Percentiles rank a stretch among this genome's conserved stretches.
These are phyloP conservation scores for Riparia riparia DNA, from an alignment of 2,113 vertebrate genomes.

Conservation along the genomic window DNA sequence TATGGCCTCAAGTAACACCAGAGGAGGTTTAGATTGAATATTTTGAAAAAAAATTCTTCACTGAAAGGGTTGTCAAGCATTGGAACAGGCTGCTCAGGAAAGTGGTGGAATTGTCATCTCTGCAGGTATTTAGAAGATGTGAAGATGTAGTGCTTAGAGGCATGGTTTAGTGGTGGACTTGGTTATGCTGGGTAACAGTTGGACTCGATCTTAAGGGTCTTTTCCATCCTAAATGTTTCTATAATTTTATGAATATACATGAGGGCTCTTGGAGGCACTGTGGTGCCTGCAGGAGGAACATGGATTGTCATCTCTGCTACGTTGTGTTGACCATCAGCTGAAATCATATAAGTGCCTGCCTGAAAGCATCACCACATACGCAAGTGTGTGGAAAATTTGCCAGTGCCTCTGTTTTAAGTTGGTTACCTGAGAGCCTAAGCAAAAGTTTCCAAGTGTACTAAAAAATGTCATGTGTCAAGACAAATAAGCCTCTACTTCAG, in stretches of 20 bases:
- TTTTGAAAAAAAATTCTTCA: not conserved
- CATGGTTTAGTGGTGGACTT: not conserved
- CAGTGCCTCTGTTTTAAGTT: not conserved
- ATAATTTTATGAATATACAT: not conserved
- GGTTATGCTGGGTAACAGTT: not conserved
- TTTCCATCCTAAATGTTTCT: not conserved
- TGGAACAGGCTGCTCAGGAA: not conserved
- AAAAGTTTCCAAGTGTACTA: not conserved
- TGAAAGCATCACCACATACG: not conserved
- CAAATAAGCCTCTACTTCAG: not conserved
- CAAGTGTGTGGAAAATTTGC: not conserved
- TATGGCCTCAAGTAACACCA: not conserved
- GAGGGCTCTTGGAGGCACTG: not conserved
- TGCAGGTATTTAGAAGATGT: not conserved
- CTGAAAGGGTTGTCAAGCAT: not conserved
- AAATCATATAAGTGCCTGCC: not conserved
- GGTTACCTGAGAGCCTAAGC: not conserved
- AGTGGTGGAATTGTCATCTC: not conserved
- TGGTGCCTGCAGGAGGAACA: not conserved
- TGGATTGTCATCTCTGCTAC: not conserved
- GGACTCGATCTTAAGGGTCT: not conserved
- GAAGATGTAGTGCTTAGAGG: not conserved
- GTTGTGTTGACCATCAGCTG: not conserved
- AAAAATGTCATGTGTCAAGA: not conserved
- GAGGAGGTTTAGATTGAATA: not conserved